Percentiles rank a stretch among this genome's conserved stretches.
Conservation (phyloP, 2,797 vertebrate species). For the Lutjanus campechanus region DNA sequence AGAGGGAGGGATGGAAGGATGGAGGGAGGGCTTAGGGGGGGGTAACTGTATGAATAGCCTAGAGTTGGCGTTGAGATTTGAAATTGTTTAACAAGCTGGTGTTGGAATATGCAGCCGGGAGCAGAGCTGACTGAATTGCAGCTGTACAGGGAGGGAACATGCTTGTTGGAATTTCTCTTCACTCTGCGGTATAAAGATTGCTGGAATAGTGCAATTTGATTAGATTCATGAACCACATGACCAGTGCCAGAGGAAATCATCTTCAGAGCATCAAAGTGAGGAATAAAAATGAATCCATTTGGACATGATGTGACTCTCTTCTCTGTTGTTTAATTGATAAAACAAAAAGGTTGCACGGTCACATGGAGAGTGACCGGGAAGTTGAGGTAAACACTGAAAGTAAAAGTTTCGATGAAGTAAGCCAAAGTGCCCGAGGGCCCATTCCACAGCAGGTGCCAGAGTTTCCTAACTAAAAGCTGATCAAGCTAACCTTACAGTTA, state of each 20-base stretch:
- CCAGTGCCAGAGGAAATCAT: slow-evolving; percentile 51
- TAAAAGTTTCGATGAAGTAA: slow-evolving; percentile 50
- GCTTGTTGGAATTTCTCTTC: slow-evolving; percentile 34
- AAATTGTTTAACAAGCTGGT: slow-evolving; percentile 77
- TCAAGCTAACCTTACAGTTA: slow-evolving; percentile 73
- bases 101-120: slow-evolving; percentile 63
- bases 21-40: slow-evolving; percentile 38
- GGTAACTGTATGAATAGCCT: slow-evolving; percentile 63
- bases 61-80: slow-evolving; percentile 69
- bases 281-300: slow-evolving; percentile 28
- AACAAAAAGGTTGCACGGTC: slow-evolving; percentile 12
- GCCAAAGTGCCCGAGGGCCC: slow-evolving; percentile 38
- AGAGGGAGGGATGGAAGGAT: slow-evolving; percentile 59
- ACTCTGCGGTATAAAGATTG: slow-evolving; percentile 30
- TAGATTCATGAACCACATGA: slow-evolving; percentile 47
- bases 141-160: slow-evolving; percentile 35
- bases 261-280: slow-evolving; percentile 32
- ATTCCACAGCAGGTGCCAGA: slow-evolving; percentile 47
- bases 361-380: slow-evolving; percentile 17
- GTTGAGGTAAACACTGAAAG: slow-evolving; percentile 43
- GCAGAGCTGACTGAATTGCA: slow-evolving; percentile 35
- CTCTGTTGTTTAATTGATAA: slow-evolving; percentile 26
- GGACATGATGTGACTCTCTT: slow-evolving; percentile 16
- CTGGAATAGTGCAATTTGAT: slow-evolving; percentile 42
- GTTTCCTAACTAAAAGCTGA: slow-evolving; percentile 67